Evolutionary conservation across 2,888 invertebrate species (phyloP), one percentile per base, ranked within the genome.

Genomic region (Lottia gigantea): DNA sequence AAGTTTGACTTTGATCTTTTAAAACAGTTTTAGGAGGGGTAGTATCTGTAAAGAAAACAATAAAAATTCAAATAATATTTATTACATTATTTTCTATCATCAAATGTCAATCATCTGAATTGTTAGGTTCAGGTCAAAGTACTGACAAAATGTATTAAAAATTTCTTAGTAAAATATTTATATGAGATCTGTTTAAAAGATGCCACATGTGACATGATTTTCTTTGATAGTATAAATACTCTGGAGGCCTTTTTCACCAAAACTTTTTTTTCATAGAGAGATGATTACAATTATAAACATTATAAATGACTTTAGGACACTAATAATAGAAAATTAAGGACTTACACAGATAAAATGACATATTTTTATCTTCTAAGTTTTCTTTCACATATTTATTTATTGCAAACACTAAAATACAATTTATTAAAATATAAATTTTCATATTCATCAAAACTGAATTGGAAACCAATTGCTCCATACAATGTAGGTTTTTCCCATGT

Each of bases 281-380:
- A 40, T 40, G 40, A 11, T 8, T 40, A 11, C 6, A 40, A 40
- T 40, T 6, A 40, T 40, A 40, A 11, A 40, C 31, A 40, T 40
- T 40, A 40, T 6, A 40, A 40, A 11, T 40, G 31, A 6, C 31
- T 31, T 31, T 31, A 31, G 2, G 6, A 31, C 31, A 31, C 31
- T 31, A 31, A 31, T 4, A 31, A 6, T 6, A 2, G 3, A 31
- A 31, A 31, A 31, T 31, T 4, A 40, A 40, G 11, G 71, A 92
- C 94, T 92, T 91, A 95, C 95, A 96, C 72, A 96, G 91, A 85
- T 93, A 91, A 89, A 96, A 96, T 66, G 92, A 89, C 77, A 91
- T 88, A 16, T 91, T 88, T n/a, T 92, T 90, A 81, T 93, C 90
- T 55, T 91, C 90, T 45, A 97, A 89, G 88, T 93, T 93, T 66